Conservation (phyloP, 2,888 invertebrate species). For the Sycophila texana region DNA sequence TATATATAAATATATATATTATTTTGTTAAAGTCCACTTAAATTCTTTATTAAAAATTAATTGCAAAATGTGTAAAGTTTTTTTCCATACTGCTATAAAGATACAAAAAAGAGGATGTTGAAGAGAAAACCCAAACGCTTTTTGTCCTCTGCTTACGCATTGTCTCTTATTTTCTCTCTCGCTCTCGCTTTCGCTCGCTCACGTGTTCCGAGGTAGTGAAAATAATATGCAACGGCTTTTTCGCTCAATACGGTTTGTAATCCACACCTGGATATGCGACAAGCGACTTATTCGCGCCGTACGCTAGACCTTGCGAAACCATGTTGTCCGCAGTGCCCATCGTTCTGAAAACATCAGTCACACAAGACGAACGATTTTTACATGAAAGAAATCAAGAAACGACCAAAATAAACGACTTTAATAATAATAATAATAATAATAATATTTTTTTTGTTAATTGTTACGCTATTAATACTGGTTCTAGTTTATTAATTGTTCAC, state of each 20-base stretch:
- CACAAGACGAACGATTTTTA: constrained; percentile 60
- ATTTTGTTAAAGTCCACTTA: not conserved
- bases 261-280: constrained; percentile 64
- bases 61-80: constrained; percentile 32
- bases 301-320: constrained; percentile 63
- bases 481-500: not conserved
- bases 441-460: not conserved
- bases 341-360: constrained; percentile 68
- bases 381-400: constrained; percentile 38
- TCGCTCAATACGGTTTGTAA: constrained; percentile 60
- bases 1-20: no score
- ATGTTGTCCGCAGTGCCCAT: constrained; percentile 66
- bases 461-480: not conserved
- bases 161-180: constrained; percentile 16
- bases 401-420: constrained; percentile 24
- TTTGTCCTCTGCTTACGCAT: constrained; percentile 32
- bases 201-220: constrained; percentile 45
- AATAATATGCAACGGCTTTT: constrained; percentile 46
- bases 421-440: constrained; percentile 1
- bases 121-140: not conserved
- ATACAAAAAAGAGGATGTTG: constrained; percentile 25
- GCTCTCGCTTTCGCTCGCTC: constrained; percentile 30
- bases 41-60: constrained; percentile 22
- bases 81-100: constrained; percentile 26
- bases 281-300: constrained; percentile 65